Evolutionary conservation across 2,113 vertebrate species (phyloP).

Genomic region (Stigmatopora nigra): DNA sequence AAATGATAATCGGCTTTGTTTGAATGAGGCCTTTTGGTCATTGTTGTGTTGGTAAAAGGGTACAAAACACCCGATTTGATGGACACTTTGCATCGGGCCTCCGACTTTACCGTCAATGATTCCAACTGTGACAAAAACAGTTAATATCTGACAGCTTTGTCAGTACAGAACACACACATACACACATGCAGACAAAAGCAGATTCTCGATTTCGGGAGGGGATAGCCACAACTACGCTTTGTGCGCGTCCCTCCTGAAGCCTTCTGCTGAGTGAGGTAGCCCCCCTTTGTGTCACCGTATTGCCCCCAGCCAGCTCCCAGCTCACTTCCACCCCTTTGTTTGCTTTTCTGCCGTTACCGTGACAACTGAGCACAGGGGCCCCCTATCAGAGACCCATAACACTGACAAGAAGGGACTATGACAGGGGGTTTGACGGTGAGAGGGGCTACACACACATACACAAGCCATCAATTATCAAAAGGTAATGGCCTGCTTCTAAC

Average conservation of each 20-base stretch:
- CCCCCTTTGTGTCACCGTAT: constrained; percentile 64
- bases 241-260: constrained; percentile 48
- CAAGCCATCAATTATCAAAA: constrained; percentile 56
- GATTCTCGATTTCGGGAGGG: constrained; percentile 13
- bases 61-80: constrained; percentile 35
- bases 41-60: not conserved
- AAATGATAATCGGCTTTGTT: not conserved
- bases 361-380: constrained; percentile 64
- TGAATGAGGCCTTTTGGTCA: not conserved
- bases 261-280: constrained; percentile 52
- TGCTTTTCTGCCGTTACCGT: constrained; percentile 73
- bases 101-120: constrained; percentile 54
- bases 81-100: constrained; percentile 55
- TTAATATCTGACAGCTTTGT: constrained; percentile 8
- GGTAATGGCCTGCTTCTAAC: constrained; percentile 47
- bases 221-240: constrained; percentile 36
- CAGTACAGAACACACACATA: constrained; percentile 18
- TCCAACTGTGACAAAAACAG: constrained; percentile 15
- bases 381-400: constrained; percentile 64
- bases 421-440: constrained; percentile 3
- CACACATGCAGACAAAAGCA: not conserved
- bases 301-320: constrained; percentile 55
- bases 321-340: constrained; percentile 71
- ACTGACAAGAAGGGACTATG: constrained; percentile 46
- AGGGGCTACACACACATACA: constrained; percentile 23